Conservation (phyloP, 2,888 invertebrate genomes). For the Poecilus cupreus region DNA sequence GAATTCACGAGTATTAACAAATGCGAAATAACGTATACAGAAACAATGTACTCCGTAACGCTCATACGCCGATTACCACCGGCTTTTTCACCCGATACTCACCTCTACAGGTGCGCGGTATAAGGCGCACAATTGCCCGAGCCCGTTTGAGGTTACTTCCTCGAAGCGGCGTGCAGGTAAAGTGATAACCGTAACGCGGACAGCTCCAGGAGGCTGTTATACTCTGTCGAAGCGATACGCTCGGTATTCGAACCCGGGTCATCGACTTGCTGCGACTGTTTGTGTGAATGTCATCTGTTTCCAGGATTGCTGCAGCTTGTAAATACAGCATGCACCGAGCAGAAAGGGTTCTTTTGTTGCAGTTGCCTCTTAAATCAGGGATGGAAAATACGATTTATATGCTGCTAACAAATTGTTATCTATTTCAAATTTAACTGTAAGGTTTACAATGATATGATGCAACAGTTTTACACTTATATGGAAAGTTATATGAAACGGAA, state of each 20-base stretch:
- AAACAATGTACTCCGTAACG: constrained; percentile 48
- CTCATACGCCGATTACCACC: constrained; percentile 29
- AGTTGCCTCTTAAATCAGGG: too few relatives aligned
- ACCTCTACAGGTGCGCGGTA: neutral
- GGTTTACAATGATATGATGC: too few relatives aligned
- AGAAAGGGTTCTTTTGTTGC: neutral
- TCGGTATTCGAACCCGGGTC: constrained; percentile 18
- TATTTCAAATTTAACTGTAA: too few relatives aligned
- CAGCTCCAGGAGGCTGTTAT: constrained; percentile 34
- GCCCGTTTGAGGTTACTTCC: constrained; percentile 17
- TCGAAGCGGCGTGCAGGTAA: constrained; percentile 32
- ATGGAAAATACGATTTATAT: too few relatives aligned
- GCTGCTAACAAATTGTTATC: too few relatives aligned
- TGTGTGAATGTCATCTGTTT: neutral
- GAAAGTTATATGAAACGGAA: too few relatives aligned
- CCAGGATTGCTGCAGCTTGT: neutral
- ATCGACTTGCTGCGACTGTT: neutral
- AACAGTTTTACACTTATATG: too few relatives aligned
- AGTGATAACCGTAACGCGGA: constrained; percentile 44
- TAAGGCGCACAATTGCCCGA: neutral
- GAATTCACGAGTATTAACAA: constrained; percentile 49
- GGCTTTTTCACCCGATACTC: neutral
- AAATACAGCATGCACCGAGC: neutral
- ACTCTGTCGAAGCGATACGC: constrained; percentile 1
- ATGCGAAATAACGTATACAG: constrained; percentile 36